A percentile compares a stretch with the other conserved stretches of the same genome.
phyloP scores from a whole-genome alignment of 2,797 vertebrate genomes.

The Emydoidea blandingii region DNA sequence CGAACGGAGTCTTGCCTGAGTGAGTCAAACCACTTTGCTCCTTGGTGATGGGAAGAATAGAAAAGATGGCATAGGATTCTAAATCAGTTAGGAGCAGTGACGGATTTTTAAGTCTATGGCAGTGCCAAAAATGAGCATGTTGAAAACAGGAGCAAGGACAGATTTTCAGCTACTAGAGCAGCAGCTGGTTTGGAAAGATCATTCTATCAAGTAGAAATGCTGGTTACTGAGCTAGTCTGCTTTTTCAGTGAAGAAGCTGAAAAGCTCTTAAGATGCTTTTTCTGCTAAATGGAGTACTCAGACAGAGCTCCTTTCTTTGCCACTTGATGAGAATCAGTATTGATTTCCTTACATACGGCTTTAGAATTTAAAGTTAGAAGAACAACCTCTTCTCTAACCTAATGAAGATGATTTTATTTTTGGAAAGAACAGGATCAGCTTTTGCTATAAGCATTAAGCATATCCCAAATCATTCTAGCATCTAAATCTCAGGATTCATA shows the following conservation, averaged over 20 bases:
- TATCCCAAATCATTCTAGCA: neutral
- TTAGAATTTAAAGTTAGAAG: neutral
- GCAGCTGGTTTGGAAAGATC: neutral
- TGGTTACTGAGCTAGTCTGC: neutral
- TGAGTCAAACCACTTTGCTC: neutral
- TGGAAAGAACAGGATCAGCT: neutral
- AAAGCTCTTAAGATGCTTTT: neutral
- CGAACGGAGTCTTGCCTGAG: neutral
- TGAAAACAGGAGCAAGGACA: neutral
- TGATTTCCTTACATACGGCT: neutral
- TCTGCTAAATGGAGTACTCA: neutral
- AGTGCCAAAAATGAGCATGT: neutral
- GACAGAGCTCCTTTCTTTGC: neutral
- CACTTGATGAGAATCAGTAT: neutral
- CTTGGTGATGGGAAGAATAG: neutral
- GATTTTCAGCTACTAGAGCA: neutral
- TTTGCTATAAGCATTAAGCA: neutral
- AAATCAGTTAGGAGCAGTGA: neutral
- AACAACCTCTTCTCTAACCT: neutral
- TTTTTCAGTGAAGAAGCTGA: neutral
- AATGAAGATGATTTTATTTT: neutral
- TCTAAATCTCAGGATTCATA: neutral
- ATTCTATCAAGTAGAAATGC: neutral
- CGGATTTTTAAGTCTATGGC: neutral
- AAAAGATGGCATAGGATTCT: neutral